Evolutionary conservation across 2,113 vertebrate genomes (phyloP).

Genomic region (Terrapene triunguis): DNA sequence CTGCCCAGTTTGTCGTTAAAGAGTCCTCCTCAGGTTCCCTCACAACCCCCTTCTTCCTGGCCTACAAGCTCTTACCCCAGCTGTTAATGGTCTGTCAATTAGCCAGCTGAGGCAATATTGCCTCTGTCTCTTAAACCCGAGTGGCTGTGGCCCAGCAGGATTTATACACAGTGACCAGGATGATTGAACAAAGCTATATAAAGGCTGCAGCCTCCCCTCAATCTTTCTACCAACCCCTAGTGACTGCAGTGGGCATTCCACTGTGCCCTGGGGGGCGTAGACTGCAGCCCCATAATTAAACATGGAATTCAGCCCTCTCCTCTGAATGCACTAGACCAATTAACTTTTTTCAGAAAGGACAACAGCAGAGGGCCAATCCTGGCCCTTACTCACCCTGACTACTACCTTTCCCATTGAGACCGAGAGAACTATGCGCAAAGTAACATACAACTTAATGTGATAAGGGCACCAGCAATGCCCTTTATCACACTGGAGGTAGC

Average conservation of each 20-base stretch:
- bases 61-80: background rate
- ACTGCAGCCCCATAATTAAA: background rate
- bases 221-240: background rate
- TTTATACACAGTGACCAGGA: no score
- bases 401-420: background rate
- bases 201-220: background rate
- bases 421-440: background rate
- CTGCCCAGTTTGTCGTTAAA: background rate
- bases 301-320: background rate
- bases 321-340: background rate
- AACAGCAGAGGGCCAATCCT: background rate
- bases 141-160: no score
- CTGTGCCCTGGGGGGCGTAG: accelerated
- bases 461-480: background rate
- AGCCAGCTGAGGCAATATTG: background rate
- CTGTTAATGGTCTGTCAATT: background rate
- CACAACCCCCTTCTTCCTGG: background rate
- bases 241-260: background rate
- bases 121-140: background rate
- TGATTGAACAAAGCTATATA: background rate
- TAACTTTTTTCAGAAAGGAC: background rate
- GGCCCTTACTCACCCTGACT: background rate
- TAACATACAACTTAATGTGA: background rate
- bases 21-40: background rate
- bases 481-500: background rate